A percentile compares a stretch with the other conserved stretches of the same genome.
Conservation (phyloP, 1,140 invertebrate genomes). For the Bathynomus jamesi region DNA sequence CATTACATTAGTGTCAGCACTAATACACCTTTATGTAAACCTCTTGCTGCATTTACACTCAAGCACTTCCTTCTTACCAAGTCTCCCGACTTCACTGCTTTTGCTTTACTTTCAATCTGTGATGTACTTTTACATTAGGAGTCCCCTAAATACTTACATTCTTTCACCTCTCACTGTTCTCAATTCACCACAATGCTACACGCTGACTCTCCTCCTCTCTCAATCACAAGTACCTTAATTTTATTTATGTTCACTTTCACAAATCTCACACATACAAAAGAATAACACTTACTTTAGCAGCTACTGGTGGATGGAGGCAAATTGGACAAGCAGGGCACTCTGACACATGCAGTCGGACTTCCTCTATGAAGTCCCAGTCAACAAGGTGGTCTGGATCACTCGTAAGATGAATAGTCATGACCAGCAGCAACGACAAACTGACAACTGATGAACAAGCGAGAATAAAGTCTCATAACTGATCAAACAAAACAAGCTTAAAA, state of each 20-base stretch:
- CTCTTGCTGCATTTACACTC: no score
- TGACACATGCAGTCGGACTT: conserved; percentile 58
- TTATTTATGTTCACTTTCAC: neutral
- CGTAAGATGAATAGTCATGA: neutral
- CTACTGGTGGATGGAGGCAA: conserved; percentile 27
- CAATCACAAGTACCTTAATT: neutral
- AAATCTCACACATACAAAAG: neutral
- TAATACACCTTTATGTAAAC: no score
- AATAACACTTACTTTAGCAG: conserved; percentile 18
- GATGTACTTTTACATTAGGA: no score
- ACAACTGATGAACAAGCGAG: no score
- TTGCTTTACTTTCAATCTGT: no score
- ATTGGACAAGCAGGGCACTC: conserved; percentile 29
- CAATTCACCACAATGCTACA: neutral
- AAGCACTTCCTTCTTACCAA: no score
- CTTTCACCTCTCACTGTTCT: neutral
- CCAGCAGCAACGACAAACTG: neutral
- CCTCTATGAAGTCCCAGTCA: conserved; percentile 83
- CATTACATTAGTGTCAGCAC: no score
- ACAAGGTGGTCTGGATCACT: conserved; percentile 78
- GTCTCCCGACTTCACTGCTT: no score
- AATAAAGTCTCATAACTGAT: no score
- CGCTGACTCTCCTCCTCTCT: neutral
- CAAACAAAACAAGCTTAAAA: no score
- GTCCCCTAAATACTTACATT: no score